Conservation (phyloP, 2,797 vertebrate genomes). For the Onychomys torridus region DNA sequence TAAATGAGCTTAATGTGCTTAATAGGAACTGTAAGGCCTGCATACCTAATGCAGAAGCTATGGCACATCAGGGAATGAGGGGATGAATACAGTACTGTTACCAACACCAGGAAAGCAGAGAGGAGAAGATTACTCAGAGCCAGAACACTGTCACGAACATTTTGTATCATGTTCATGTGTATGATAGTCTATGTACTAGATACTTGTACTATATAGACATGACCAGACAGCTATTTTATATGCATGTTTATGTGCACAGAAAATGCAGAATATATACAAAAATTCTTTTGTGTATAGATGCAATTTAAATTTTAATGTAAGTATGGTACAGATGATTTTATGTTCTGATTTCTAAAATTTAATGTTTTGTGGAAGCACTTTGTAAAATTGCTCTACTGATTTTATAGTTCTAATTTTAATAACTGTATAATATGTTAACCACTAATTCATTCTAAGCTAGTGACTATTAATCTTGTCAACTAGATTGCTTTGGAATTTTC, state of each 20-base stretch:
- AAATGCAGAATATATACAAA: background rate
- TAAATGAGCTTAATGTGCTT: background rate
- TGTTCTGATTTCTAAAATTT: slow-evolving; percentile 24
- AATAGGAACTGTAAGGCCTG: background rate
- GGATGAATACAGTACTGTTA: background rate
- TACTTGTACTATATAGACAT: background rate
- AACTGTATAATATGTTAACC: background rate
- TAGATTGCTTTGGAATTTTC: slow-evolving; percentile 11
- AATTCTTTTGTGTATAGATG: background rate
- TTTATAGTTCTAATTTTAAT: slow-evolving; percentile 9
- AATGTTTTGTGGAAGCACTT: slow-evolving; percentile 5
- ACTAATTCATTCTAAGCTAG: background rate
- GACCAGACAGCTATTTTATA: background rate
- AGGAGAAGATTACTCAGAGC: background rate
- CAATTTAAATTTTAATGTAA: slow-evolving; percentile 22
- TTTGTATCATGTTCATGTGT: background rate
- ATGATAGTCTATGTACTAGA: background rate
- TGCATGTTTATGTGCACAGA: background rate
- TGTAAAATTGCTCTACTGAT: background rate
- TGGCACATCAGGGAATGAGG: background rate
- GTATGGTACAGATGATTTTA: background rate
- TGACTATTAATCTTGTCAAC: background rate
- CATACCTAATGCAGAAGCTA: background rate
- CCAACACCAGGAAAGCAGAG: background rate
- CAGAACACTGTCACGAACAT: background rate